Base-by-base conservation (phyloP, 2,797 vertebrate species). In the Sarcoramphus papa region DNA sequence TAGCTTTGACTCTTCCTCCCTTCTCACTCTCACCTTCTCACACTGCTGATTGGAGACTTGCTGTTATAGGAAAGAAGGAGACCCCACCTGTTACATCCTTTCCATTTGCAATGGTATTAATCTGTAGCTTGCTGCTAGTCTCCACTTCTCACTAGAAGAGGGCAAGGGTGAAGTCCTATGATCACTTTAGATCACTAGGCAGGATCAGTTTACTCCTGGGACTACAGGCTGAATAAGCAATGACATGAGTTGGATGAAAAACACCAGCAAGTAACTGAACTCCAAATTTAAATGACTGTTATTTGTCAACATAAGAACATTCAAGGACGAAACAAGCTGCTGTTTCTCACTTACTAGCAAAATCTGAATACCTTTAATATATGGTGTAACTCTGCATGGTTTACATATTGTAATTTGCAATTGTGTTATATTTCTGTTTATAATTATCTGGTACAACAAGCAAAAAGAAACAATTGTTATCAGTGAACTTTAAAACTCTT, bases 401-500 rank as follows among this genome's bases (percentile, higher is more conserved):
- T 85, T 95, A 88, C 25, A 37, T 50, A 72, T 3, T 57, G 57
- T 35, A 50, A 91, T 85, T 28, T 10, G 64, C 62, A 75, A 72
- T 24, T 88, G 69, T 43, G 12, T 59, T 82, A 22, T 40, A 84
- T n/a, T 84, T 90, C 82, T 92, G 93, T 74, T 91, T 94, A 77
- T 67, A 88, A 95, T 91, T 83, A 94, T 91, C 85, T 90, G 24
- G 41, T 72, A 94, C 50, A 90, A 91, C 54, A 92, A 93, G 33
- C 60, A 90, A 57, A 93, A 92, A 80, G 89, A 90, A 91, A 78
- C 68, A 93, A 96, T 92, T 90, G 87, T 68, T 95, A 95, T 54
- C 76, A 72, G 9, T 65, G 91, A 96, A 93, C 85, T 92, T 96
- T 72, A 96, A 88, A 96, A 94, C 41, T 95, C 40, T 73, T 83